A percentile compares a stretch with the other conserved stretches of the same genome.
phyloP scores from a whole-genome alignment of 2,888 invertebrate genomes.

The Calameuta pallipes region DNA sequence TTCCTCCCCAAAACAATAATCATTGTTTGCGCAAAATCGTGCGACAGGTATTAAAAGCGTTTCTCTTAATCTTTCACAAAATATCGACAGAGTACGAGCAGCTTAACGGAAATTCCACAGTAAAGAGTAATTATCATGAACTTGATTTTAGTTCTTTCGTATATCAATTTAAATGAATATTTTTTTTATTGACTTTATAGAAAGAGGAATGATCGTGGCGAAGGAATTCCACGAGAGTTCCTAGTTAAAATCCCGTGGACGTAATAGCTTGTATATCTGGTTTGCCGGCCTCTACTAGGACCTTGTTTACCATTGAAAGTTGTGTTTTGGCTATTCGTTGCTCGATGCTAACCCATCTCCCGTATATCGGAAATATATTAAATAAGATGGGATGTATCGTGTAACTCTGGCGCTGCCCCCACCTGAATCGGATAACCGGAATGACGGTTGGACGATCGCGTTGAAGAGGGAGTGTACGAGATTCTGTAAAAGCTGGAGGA shows the following conservation, averaged over 20 bases:
- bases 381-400: not conserved
- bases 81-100: not conserved
- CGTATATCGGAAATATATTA: not conserved
- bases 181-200: not conserved
- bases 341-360: not conserved
- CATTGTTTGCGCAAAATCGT: not conserved
- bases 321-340: not conserved
- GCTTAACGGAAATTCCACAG: not conserved
- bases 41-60: not conserved
- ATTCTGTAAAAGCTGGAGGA: constrained; percentile 48
- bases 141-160: not conserved
- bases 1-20: not conserved
- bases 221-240: no score
- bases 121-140: not conserved
- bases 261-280: not conserved
- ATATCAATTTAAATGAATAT: no score
- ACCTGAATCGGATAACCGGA: constrained; percentile 3
- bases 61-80: not conserved
- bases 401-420: not conserved
- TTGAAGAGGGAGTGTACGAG: constrained; percentile 33
- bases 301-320: not conserved
- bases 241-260: not conserved
- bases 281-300: not conserved
- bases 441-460: constrained; percentile 7
- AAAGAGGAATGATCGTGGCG: not conserved